phyloP scores from a whole-genome alignment of 2,797 vertebrate genomes.

The Pyrocephalus nanus region DNA sequence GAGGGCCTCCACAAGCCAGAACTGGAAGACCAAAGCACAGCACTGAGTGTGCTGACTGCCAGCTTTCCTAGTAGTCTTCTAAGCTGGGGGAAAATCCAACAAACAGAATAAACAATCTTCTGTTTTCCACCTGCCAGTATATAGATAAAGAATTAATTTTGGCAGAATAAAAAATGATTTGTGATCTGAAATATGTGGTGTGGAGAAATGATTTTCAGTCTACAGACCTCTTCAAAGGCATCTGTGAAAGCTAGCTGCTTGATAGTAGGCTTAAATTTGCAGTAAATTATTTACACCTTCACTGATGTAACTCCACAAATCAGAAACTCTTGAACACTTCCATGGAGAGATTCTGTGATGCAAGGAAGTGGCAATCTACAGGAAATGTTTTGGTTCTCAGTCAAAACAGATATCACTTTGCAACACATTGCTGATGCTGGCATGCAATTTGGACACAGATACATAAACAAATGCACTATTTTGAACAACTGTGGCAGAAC shows the following conservation, averaged over 20 bases:
- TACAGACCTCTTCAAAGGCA: background rate
- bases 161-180: background rate
- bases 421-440: background rate
- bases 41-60: background rate
- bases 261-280: background rate
- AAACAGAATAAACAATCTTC: background rate
- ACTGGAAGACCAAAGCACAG: background rate
- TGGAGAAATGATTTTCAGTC: background rate
- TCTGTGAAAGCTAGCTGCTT: background rate
- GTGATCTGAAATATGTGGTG: background rate
- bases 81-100: background rate
- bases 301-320: background rate
- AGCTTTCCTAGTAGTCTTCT: background rate
- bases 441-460: background rate
- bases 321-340: background rate
- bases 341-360: background rate
- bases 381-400: background rate
- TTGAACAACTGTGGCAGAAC: background rate
- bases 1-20: background rate
- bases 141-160: background rate
- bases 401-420: background rate
- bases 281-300: background rate
- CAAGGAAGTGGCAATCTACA: background rate
- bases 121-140: background rate
- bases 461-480: rapidly evolving